Evolutionary conservation across 2,888 invertebrate species (phyloP), one percentile per base, ranked within the genome.

Genomic region (Lottia scabra): DNA sequence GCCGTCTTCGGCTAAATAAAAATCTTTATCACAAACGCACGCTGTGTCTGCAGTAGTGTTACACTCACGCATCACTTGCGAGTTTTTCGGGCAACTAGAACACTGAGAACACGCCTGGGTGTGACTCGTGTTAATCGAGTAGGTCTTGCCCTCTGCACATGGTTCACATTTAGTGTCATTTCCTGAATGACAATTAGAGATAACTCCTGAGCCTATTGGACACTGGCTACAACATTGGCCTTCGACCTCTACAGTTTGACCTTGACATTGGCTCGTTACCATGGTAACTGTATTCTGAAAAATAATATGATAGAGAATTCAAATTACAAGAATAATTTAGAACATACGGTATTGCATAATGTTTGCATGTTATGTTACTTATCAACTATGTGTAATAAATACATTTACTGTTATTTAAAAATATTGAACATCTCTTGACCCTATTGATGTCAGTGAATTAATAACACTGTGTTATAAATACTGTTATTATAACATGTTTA

Each of bases 41-140:
- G 81, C 72, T 1, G 85, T 83, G 77, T 88, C 84, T 67, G 86
- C 85, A 4, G 87, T 87, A 15, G 68, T 71, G 75, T 86, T 88
- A 72, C 88, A 88, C 44, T 76, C 73, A 15, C 73, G 73, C 43
- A 78, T 70, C 43, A 84, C 74, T 65, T 78, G 81, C 4, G 82
- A 78, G 65, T 84, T 79, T 43, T 77, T 78, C 8, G 78, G 80
- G 75, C 88, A 88, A 16, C 75, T 73, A 48, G 78, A 76, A 75
- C 87, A 87, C 8, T 72, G 69, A 64, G 71, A 75, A 72, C 87
- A 87, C 6, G 75, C 65, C 30, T 77, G 73, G 13, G 75, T 72
- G 67, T 80, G 79, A 65, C 80, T 79, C 44, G 64, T 43, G n/a
- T 66, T 46, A n/a, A 77, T 68, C 12, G 83, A 85, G 73, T 79